Conservation (phyloP, 2,113 vertebrate species). For the Perca fluviatilis region DNA sequence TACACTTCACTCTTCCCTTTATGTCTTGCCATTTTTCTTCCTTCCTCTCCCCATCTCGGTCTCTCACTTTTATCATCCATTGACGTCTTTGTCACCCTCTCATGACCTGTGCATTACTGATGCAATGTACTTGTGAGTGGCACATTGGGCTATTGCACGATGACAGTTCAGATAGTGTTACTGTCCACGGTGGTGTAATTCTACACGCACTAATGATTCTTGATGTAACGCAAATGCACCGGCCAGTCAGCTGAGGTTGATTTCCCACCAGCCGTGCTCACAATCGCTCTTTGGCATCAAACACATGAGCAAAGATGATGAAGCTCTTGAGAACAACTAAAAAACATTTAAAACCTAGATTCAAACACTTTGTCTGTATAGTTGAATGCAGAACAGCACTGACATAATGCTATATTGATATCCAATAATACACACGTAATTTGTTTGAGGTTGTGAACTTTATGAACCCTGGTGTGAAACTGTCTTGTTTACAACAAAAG, state of each 20-base stretch:
- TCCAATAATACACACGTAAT: not conserved
- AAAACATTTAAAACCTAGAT: not conserved
- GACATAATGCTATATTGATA: conserved; percentile 2
- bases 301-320: not conserved
- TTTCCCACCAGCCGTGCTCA: conserved; percentile 14
- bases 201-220: conserved; percentile 46
- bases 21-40: conserved; percentile 11
- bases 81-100: conserved; percentile 21
- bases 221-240: conserved; percentile 8
- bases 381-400: not conserved
- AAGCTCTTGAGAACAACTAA: not conserved
- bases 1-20: not conserved
- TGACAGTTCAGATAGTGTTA: conserved; percentile 47
- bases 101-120: conserved; percentile 44
- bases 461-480: conserved; percentile 16
- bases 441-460: conserved; percentile 8
- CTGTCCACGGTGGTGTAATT: conserved; percentile 50
- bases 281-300: not conserved
- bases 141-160: conserved; percentile 46
- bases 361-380: not conserved
- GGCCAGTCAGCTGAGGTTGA: not conserved
- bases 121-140: conserved; percentile 20
- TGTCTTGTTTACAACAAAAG: not conserved
- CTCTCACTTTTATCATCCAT: conserved; percentile 26
- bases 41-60: not conserved